phyloP scores from a whole-genome alignment of 2,888 invertebrate genomes.

The Cordilura impudica region DNA sequence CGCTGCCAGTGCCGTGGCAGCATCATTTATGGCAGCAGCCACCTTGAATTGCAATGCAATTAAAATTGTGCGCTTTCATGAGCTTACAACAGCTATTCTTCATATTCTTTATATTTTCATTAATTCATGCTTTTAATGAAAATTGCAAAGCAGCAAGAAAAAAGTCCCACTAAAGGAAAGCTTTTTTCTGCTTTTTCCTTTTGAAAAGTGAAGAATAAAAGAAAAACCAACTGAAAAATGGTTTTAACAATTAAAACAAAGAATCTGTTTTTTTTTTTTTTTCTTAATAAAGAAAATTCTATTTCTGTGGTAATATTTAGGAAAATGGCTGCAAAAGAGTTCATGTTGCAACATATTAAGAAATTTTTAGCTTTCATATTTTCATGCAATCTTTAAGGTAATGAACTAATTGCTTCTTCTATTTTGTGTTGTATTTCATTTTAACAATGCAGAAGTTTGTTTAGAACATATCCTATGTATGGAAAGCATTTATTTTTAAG shows the following conservation, averaged over 20 bases:
- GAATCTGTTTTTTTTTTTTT: not conserved
- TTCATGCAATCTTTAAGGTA: not conserved
- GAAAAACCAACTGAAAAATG: constrained; percentile 11
- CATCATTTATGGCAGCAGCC: not conserved
- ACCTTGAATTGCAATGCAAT: constrained; percentile 66
- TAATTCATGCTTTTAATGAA: constrained; percentile 22
- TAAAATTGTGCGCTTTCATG: constrained; percentile 67
- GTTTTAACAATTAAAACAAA: constrained; percentile 33
- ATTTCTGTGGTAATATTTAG: constrained; percentile 24
- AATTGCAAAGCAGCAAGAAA: constrained; percentile 11
- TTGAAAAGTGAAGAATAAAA: not conserved
- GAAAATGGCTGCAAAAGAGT: not conserved
- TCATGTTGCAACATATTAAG: not conserved
- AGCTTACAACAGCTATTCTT: constrained; percentile 55
- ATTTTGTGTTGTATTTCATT: too few species aligned
- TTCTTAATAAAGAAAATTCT: constrained; percentile 7
- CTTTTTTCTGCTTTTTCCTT: not conserved
- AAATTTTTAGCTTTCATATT: not conserved
- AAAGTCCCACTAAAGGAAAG: not conserved
- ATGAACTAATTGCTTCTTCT: not conserved
- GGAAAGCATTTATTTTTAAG: too few species aligned
- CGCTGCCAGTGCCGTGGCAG: not conserved
- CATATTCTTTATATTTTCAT: constrained; percentile 22
- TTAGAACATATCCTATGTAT: too few species aligned
- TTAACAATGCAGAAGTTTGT: too few species aligned